A percentile compares a stretch with the other conserved stretches of the same genome.
phyloP scores from a whole-genome alignment of 2,888 invertebrate genomes.

The Hirtodrosophila duncani region DNA sequence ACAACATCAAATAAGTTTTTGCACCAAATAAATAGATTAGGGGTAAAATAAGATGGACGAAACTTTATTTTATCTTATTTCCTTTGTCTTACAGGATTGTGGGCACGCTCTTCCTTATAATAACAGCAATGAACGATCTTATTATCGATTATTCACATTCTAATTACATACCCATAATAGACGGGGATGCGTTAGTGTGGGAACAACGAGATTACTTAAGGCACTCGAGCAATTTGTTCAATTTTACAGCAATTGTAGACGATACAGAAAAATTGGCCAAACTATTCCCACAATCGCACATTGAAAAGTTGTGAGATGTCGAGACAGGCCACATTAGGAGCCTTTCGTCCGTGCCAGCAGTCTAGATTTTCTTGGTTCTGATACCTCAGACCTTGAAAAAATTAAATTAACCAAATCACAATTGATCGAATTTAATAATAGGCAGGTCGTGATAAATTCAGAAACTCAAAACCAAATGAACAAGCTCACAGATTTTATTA shows the following conservation, averaged over 20 bases:
- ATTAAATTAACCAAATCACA: no score
- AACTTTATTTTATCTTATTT: background rate
- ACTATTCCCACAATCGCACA: slow-evolving; percentile 10
- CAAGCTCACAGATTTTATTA: slow-evolving; percentile 1
- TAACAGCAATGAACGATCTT: background rate
- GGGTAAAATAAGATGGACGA: no score
- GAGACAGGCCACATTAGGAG: background rate
- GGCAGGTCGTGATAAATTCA: slow-evolving; percentile 1
- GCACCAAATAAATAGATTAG: background rate
- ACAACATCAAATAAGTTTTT: background rate
- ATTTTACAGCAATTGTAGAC: background rate
- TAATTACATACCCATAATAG: background rate
- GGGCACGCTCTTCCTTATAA: background rate
- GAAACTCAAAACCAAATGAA: slow-evolving; percentile 3
- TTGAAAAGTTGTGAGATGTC: slow-evolving; percentile 8
- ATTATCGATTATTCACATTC: slow-evolving; percentile 1
- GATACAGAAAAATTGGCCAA: slow-evolving; percentile 7
- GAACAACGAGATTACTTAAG: background rate
- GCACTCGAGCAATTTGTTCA: slow-evolving; percentile 1
- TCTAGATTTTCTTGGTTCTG: no score
- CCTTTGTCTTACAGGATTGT: slow-evolving; percentile 4
- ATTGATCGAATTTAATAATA: slow-evolving; percentile 1
- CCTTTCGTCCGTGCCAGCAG: slow-evolving; percentile 1
- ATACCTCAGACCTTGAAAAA: no score
- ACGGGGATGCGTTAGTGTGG: background rate